phyloP scores from a whole-genome alignment of 2,888 invertebrate species.

The Drosophila mulleri region DNA sequence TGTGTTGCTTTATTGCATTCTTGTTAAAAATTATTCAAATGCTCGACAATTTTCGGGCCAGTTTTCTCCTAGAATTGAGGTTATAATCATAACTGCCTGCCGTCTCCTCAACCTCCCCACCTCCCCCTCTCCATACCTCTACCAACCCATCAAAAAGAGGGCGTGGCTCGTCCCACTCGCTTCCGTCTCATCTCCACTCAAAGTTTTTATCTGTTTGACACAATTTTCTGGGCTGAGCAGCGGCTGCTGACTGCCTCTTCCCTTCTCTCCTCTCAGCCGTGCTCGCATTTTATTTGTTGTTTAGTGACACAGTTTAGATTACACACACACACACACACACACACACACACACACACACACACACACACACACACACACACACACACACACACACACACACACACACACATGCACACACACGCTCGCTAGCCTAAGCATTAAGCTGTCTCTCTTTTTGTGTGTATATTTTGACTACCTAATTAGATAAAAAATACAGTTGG shows the following conservation, averaged over 20 bases:
- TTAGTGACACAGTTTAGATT: conserved; percentile 80
- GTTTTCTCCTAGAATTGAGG: conserved; percentile 76
- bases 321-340: conserved; percentile 41
- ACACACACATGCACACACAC: conserved; percentile 20
- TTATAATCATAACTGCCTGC: conserved; percentile 73
- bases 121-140: background rate
- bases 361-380: conserved; percentile 43
- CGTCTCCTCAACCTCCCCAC: background rate
- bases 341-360: conserved; percentile 11
- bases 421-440: conserved; percentile 19
- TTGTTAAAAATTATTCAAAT: conserved; percentile 76
- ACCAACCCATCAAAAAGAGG: conserved; percentile 15
- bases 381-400: conserved; percentile 40
- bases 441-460: conserved; percentile 50
- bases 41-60: conserved; percentile 80
- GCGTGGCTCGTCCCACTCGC: conserved; percentile 24
- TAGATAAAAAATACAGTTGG: conserved; percentile 71
- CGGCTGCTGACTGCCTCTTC: conserved; percentile 20
- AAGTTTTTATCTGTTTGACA: conserved; percentile 78
- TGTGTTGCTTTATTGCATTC: conserved; percentile 72
- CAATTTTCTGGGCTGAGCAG: conserved; percentile 71
- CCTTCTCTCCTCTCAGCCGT: conserved; percentile 13
- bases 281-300: conserved; percentile 68
- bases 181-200: conserved; percentile 35
- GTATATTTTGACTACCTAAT: conserved; percentile 78